These are phyloP conservation scores for Acrobasis repandana DNA, from an alignment of 2,888 invertebrate genomes.

Conservation along the genomic window DNA sequence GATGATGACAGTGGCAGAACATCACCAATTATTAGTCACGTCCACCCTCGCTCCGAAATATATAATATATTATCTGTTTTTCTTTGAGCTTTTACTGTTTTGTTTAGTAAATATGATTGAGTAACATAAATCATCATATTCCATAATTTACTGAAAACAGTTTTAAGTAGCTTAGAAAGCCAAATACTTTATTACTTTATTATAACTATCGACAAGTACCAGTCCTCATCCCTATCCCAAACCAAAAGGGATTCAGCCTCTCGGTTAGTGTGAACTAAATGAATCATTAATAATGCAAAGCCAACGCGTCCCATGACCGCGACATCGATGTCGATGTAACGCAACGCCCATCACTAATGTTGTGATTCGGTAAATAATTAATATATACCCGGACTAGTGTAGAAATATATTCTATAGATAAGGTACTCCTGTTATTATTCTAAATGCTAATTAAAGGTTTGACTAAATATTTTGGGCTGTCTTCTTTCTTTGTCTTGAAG, in stretches of 20 bases:
- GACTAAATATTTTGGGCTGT: no score
- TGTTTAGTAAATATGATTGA: no score
- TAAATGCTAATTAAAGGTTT: no score
- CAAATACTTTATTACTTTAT: background rate
- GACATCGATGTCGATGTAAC: constrained; percentile 69
- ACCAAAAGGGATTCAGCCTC: constrained; percentile 74
- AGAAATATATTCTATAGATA: constrained; percentile 27
- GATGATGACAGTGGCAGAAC: no score
- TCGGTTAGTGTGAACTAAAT: constrained; percentile 82
- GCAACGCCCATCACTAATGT: constrained; percentile 54
- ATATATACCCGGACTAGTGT: constrained; percentile 16
- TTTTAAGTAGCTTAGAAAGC: no score
- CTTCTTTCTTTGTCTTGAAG: no score
- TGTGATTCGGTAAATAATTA: constrained; percentile 47
- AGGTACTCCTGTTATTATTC: background rate
- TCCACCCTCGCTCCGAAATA: no score
- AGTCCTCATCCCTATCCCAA: constrained; percentile 48
- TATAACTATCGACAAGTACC: constrained; percentile 32
- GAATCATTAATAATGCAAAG: constrained; percentile 82
- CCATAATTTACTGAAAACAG: no score
- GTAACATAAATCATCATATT: no score
- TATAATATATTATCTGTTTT: no score
- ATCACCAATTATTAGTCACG: no score
- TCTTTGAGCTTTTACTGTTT: no score
- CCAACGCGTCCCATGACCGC: constrained; percentile 58